Base-by-base conservation (phyloP, 2,888 invertebrate genomes). In the Lepidocyrtoides sp. region DNA sequence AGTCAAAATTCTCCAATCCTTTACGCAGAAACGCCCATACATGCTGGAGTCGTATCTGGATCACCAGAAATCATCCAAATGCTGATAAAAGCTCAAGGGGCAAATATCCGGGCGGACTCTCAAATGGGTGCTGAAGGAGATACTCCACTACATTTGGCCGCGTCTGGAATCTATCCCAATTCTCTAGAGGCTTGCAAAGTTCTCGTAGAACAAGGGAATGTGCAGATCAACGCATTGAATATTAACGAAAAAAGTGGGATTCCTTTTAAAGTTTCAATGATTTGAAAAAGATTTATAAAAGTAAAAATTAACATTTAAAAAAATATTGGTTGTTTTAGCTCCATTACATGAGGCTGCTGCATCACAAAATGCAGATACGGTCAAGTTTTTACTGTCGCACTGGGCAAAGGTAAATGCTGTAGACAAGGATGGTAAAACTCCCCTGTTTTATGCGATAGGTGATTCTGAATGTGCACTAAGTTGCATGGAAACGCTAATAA, bases 101-200 rank as follows among this genome's bases (percentile, higher is more conserved):
- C 1, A 2, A 14, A 10, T 48, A 60, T 84, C 8, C 32, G 36
- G 17, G 36, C 20, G 0, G 54, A 66, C 14, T 32, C 85, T 2
- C 29, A 32, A 32, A 82, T 66, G 91, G 91, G 85, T 3, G 29
- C 57, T n/a, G 84, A 86, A 2, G 96, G 97, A 94, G 96, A 97
- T 82, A 98, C 98, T 0, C 97, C 98, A 0, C 95, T 98, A 23
- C 98, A 98, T 95, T 95, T 98, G 93, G 98, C 98, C 3, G 98
- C 98, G 0, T 98, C 98, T 95, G 98, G 98, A 94, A 98, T 98
- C 4, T 97, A 97, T 94, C 96, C 96, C 0, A 85, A 84, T 41
- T 41, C 44, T 2, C 20, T 77, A 7, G 97, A 97, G 93, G 98
- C 98, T 93, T 97, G 97, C 0, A 96, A 96, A 83, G 95, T 98